Conservation (phyloP, 2,888 invertebrate genomes). For the Chloroclysta siterata region DNA sequence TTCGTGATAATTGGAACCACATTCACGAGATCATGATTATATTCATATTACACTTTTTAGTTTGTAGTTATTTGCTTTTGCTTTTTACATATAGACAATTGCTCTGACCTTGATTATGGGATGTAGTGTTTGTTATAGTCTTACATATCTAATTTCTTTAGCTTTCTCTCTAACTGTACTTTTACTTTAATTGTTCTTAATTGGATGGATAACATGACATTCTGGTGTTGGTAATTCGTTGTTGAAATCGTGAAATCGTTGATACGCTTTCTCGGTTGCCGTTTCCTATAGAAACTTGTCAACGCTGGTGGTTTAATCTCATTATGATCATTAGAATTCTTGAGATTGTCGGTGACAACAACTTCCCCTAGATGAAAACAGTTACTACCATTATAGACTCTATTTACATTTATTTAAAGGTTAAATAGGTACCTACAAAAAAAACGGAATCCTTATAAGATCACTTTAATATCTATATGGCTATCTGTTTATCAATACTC, state of each 20-base stretch:
- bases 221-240: slow-evolving; percentile 39
- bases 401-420: not conserved
- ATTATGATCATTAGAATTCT: slow-evolving; percentile 19
- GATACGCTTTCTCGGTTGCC: slow-evolving; percentile 47
- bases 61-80: slow-evolving; percentile 28
- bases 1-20: slow-evolving; percentile 39
- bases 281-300: slow-evolving; percentile 44
- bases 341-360: slow-evolving; percentile 14
- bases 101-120: slow-evolving; percentile 34
- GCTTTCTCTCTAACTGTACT: slow-evolving; percentile 41
- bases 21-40: slow-evolving; percentile 33
- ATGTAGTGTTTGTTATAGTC: slow-evolving; percentile 24
- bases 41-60: slow-evolving; percentile 30
- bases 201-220: slow-evolving; percentile 40
- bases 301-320: slow-evolving; percentile 30
- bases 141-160: slow-evolving; percentile 31
- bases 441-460: not conserved
- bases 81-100: slow-evolving; percentile 34
- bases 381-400: not conserved
- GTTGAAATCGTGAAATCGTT: slow-evolving; percentile 38
- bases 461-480: too few species aligned
- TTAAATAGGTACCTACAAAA: not conserved
- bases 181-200: slow-evolving; percentile 40
- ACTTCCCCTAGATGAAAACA: slow-evolving; percentile 3
- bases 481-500: too few species aligned